Evolutionary conservation across 2,888 invertebrate genomes (phyloP).

Genomic region (Plebejus argus): DNA sequence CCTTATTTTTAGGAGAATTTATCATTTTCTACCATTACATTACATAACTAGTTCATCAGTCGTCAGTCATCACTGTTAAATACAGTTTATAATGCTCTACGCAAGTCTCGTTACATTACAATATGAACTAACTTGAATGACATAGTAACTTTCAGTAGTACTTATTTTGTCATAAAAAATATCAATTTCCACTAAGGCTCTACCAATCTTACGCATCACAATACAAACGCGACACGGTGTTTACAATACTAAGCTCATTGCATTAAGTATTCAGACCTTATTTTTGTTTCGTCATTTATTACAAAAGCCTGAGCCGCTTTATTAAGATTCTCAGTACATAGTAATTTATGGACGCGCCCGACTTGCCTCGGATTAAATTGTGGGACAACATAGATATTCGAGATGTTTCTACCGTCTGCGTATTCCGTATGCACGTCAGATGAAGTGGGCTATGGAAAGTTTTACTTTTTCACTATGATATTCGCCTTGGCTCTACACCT

Average conservation of each 20-base stretch:
- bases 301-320: slow-evolving; percentile 68
- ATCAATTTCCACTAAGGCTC: neutral
- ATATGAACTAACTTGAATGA: too few species aligned
- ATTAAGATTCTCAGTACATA: slow-evolving; percentile 73
- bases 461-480: slow-evolving; percentile 33
- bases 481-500: neutral
- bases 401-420: slow-evolving; percentile 42
- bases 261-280: slow-evolving; percentile 71
- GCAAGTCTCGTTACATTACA: too few species aligned
- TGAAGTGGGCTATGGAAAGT: slow-evolving; percentile 46
- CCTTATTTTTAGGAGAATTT: too few species aligned
- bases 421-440: slow-evolving; percentile 49
- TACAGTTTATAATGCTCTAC: too few species aligned
- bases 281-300: slow-evolving; percentile 74
- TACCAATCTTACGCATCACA: neutral
- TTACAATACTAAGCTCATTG: slow-evolving; percentile 51
- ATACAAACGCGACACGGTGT: slow-evolving; percentile 41
- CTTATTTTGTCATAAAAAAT: neutral
- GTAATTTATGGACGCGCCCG: slow-evolving; percentile 61
- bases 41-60: too few species aligned
- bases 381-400: slow-evolving; percentile 51
- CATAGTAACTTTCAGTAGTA: too few species aligned
- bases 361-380: slow-evolving; percentile 64
- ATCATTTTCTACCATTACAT: too few species aligned
- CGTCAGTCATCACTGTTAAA: too few species aligned